Base-by-base conservation (phyloP, 2,113 vertebrate genomes). In the Vulpes ferrilata region DNA sequence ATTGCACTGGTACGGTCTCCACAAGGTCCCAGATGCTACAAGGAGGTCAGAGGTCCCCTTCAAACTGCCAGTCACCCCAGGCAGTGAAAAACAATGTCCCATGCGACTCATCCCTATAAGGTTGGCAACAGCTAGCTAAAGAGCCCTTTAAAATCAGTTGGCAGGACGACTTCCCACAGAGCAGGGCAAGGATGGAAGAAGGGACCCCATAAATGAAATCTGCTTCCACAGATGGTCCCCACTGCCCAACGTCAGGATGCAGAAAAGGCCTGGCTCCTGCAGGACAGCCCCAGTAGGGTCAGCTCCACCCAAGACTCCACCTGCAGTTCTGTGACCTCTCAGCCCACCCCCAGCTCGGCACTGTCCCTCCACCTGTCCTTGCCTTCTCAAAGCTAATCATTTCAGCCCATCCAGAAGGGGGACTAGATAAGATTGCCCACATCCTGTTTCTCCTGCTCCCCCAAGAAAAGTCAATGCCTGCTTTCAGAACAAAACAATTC, bases 1-100 rank as follows among this genome's bases (percentile, higher is more conserved):
- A 64, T 48, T 51, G 88, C 69, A 73, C 71, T 62, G 71, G 53
- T 65, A 25, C 1, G 25, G 87, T 95, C 83, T 95, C 43, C 55
- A 94, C 59, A 76, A 95, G 65, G 83, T 90, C 79, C 71, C 96
- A 92, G 87, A 76, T 62, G 30, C 94, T 96, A 96, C 69, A 87
- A 97, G 89, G 93, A 96, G 73, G 90, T 93, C 55, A 69, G 48
- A 90, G 71, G 90, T 94, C 79, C 64, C 83, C 95, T 96, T 92
- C 94, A 90, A 92, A 97, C 64, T 95, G 92, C 88, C 76, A 82
- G 79, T 87, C 95, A 88, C 27, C 27, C 48, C n/a, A 17, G 80
- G 86, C 48, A 86, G 73, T 43, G 23, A 80, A 92, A 82, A 84
- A 74, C 64, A 82, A 51, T 76, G 86, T 48, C 95, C 65, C 27